phyloP scores from a whole-genome alignment of 2,797 vertebrate species.

The Champsocephalus esox region DNA sequence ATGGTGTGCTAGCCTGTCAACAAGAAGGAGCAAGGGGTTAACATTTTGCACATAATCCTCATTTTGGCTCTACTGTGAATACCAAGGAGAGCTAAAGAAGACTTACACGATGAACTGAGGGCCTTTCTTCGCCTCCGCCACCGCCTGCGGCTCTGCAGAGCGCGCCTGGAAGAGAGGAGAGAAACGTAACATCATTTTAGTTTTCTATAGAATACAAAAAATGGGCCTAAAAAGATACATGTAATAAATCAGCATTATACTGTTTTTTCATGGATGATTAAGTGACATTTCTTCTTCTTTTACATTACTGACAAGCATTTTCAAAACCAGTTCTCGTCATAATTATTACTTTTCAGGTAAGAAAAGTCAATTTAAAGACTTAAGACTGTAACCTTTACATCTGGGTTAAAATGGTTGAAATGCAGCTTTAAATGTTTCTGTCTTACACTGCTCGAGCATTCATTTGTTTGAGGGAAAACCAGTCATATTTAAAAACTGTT shows the following conservation, averaged over 20 bases:
- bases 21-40: slow-evolving; percentile 6
- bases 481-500: no score
- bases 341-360: background rate
- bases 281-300: background rate
- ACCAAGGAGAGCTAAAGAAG: background rate
- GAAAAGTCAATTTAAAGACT: background rate
- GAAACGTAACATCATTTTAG: background rate
- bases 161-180: slow-evolving; percentile 71
- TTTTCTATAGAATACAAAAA: background rate
- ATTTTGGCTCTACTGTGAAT: background rate
- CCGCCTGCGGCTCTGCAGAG: slow-evolving; percentile 63
- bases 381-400: no score
- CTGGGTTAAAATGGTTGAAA: background rate
- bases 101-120: slow-evolving; percentile 84
- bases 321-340: background rate
- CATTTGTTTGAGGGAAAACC: background rate
- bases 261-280: background rate
- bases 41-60: background rate
- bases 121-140: slow-evolving; percentile 65
- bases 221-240: background rate
- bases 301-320: background rate
- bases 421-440: background rate
- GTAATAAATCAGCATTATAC: background rate
- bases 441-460: background rate
- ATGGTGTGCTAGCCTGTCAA: slow-evolving; percentile 87